Base-by-base conservation (phyloP, 2,888 invertebrate genomes). In the Dolichopus griseipennis region DNA sequence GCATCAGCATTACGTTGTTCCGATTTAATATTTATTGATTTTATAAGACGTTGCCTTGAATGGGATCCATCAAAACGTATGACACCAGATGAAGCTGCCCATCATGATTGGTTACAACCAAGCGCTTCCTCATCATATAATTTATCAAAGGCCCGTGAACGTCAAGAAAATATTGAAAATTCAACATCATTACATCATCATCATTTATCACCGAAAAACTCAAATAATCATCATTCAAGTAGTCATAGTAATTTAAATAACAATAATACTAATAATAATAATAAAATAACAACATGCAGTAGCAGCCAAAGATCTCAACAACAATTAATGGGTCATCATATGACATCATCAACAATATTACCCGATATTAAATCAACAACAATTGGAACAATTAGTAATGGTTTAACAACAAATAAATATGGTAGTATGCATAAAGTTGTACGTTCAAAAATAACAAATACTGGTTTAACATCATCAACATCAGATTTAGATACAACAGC, bases 31-130 rank as follows among this genome's bases (percentile, higher is more conserved):
- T 97, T 97, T 83, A 87, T 96, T 64, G 93, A 95, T 82, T 96
- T 97, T 82, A 87, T 97, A 74, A 87, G 90, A 73, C 87, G 90
- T 77, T 97, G 97, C 82, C 85, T 97, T 75, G 93, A 95, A 81
- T 97, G 96, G 96, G 95, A 96, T 82, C 92, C 95, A 21, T 90
- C 90, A 77, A 90, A 91, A 71, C 88, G 96, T 72, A 89, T 96
- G 88, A 95, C 92, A 5, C 92, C 96, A 0, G 93, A 92, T 68
- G 95, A 96, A 78, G 96, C 95, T 2, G 85, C 92, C 27, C 88
- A 90, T 67, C 96, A 96, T 82, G 92, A 93, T 76, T 96, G 92
- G 90, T 83, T 95, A 75, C 87, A 87, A 72, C 85, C 85, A 9
- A 86, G 87, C 61, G 79, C 83, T 12, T 81, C 83, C 65, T 81